Evolutionary conservation across 2,797 vertebrate species (phyloP).

Genomic region (Picus viridis): DNA sequence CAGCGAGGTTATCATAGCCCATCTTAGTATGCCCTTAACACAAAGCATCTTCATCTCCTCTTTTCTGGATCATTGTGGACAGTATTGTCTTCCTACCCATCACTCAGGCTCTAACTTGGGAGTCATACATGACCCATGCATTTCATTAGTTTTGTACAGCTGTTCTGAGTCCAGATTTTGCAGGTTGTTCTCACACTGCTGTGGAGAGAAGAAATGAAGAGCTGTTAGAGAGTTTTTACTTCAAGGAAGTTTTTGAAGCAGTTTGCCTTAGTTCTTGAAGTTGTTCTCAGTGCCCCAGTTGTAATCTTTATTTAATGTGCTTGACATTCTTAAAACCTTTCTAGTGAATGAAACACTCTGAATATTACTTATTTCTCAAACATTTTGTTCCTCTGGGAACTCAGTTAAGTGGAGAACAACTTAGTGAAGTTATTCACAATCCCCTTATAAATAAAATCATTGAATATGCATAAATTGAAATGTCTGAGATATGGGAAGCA

Average conservation of each 20-base stretch:
- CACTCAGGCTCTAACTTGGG: background rate
- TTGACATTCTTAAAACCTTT: slow-evolving; percentile 40
- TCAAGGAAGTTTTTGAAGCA: background rate
- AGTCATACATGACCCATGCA: background rate
- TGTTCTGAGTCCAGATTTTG: background rate
- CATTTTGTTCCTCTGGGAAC: slow-evolving; percentile 50
- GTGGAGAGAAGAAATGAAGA: background rate
- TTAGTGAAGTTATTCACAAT: slow-evolving; percentile 42
- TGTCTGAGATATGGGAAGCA: slow-evolving; percentile 5
- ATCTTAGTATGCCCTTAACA: background rate
- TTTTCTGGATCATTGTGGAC: background rate
- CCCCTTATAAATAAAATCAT: slow-evolving; percentile 37
- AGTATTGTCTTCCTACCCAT: background rate
- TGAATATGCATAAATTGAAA: slow-evolving; percentile 39
- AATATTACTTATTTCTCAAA: slow-evolving; percentile 54
- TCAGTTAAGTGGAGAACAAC: slow-evolving; percentile 34
- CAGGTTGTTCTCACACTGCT: background rate
- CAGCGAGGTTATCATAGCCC: background rate
- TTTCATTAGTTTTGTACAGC: background rate
- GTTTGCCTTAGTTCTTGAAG: slow-evolving; percentile 18
- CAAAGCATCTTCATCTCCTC: background rate
- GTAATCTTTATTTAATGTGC: slow-evolving; percentile 55
- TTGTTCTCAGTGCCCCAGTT: slow-evolving; percentile 15
- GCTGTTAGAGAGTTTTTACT: background rate
- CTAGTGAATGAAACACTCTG: slow-evolving; percentile 27